Evolutionary conservation across 2,113 vertebrate genomes (phyloP).

Genomic region (Chrysochloris asiatica): DNA sequence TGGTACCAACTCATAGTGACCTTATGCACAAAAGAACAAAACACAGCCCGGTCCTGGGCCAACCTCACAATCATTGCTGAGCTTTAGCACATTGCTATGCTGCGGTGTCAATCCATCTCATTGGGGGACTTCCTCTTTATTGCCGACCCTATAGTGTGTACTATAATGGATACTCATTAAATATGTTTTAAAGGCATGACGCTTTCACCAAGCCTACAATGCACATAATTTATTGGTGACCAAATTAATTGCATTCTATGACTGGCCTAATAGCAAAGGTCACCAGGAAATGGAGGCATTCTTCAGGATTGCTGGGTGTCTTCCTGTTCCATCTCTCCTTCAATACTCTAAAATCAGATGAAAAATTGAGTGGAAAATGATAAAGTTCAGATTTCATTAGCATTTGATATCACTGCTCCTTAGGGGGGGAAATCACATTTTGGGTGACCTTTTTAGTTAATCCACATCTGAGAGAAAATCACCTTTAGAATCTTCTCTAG

Average conservation of each 20-base stretch:
- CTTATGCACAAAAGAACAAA: too few relatives aligned
- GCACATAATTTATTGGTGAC: neutral
- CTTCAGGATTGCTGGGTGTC: neutral
- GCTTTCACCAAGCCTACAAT: neutral
- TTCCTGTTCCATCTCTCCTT: neutral
- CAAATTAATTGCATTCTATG: accelerated
- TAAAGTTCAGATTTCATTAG: slow-evolving; percentile 81
- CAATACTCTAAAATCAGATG: slow-evolving; percentile 61
- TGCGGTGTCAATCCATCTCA: too few relatives aligned
- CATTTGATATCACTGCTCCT: slow-evolving; percentile 74
- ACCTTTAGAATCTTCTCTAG: slow-evolving; percentile 57
- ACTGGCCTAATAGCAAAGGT: neutral
- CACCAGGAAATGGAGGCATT: neutral
- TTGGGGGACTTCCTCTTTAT: too few relatives aligned
- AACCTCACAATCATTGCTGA: too few relatives aligned
- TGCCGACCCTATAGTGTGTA: too few relatives aligned
- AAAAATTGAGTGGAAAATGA: slow-evolving; percentile 59
- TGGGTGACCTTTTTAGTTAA: slow-evolving; percentile 83
- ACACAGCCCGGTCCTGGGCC: too few relatives aligned
- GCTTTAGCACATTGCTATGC: too few relatives aligned
- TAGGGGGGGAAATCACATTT: slow-evolving; percentile 69
- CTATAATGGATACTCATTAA: accelerated
- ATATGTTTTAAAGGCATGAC: neutral
- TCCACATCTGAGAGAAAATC: slow-evolving; percentile 64
- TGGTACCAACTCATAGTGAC: too few relatives aligned